A percentile compares a stretch with the other conserved stretches of the same genome.
Conservation (phyloP, 2,888 invertebrate species). For the Eupithecia dodoneata region DNA sequence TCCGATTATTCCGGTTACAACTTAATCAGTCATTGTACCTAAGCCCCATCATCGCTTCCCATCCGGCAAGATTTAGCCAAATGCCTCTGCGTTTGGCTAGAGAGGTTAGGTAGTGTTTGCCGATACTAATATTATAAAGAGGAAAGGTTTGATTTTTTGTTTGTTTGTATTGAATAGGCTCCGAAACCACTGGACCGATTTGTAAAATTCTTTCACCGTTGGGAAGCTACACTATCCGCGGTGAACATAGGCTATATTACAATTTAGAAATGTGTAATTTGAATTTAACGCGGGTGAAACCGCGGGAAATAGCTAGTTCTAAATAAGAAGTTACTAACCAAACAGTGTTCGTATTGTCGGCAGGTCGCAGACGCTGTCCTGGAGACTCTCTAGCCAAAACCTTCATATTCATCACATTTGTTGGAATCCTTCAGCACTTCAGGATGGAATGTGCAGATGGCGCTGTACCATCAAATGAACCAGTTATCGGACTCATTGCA, state of each 20-base stretch:
- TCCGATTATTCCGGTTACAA: no score
- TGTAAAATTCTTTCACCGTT: no score
- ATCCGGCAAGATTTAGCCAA: background rate
- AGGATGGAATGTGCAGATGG: slow-evolving; percentile 63
- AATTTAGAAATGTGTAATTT: no score
- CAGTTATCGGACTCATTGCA: slow-evolving; percentile 65
- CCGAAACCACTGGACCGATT: no score
- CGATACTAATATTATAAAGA: no score
- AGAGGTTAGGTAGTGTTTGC: background rate
- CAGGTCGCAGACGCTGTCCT: slow-evolving; percentile 86
- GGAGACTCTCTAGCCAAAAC: slow-evolving; percentile 86
- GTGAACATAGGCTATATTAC: no score
- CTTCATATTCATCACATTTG: slow-evolving; percentile 85
- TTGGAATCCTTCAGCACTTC: slow-evolving; percentile 80
- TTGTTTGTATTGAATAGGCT: no score
- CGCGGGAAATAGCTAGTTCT: background rate
- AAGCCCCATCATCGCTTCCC: background rate
- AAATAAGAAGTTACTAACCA: background rate
- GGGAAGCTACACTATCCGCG: no score
- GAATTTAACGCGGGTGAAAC: no score
- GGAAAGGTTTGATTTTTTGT: no score
- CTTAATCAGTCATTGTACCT: no score
- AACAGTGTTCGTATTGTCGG: background rate
- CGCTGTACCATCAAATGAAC: slow-evolving; percentile 61
- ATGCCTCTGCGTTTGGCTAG: no score